A percentile compares a stretch with the other conserved stretches of the same genome.
These are phyloP conservation scores for Congeria kusceri DNA, from an alignment of 2,888 invertebrate species.

Conservation along the genomic window DNA sequence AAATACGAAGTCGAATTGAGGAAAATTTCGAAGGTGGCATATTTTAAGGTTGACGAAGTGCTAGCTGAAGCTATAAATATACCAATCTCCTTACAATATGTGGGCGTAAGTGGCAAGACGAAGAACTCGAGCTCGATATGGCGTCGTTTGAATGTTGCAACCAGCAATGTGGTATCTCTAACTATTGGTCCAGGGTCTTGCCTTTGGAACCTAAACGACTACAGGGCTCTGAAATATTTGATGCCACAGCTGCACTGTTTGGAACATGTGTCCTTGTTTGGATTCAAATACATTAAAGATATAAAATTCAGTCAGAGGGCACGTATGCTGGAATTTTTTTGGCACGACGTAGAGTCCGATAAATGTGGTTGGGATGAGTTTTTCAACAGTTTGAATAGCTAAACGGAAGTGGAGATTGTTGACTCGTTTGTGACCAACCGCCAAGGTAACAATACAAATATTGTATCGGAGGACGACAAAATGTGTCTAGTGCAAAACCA, in stretches of 20 bases:
- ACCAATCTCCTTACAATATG: neutral
- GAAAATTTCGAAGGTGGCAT: neutral
- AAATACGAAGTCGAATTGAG: neutral
- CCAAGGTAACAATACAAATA: too few relatives aligned
- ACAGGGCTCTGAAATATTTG: neutral
- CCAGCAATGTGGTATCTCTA: neutral
- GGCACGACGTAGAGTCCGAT: constrained; percentile 7
- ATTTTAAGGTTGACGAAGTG: neutral
- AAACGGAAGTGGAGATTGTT: too few relatives aligned
- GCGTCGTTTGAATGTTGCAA: neutral
- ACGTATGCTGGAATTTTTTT: neutral
- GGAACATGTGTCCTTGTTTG: constrained; percentile 11
- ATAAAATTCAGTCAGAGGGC: neutral
- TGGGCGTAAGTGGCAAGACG: neutral
- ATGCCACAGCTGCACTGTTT: constrained; percentile 17
- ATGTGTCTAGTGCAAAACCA: too few relatives aligned
- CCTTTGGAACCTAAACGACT: neutral
- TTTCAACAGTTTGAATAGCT: constrained; percentile 4
- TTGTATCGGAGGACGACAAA: too few relatives aligned
- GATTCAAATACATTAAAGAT: constrained; percentile 4
- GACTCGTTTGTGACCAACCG: too few relatives aligned
- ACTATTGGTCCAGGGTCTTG: neutral
- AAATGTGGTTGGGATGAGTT: constrained; percentile 11
- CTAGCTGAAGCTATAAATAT: neutral
- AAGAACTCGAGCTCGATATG: neutral